Base-by-base conservation (phyloP, 2,113 vertebrate species). In the Corythaeola cristata region DNA sequence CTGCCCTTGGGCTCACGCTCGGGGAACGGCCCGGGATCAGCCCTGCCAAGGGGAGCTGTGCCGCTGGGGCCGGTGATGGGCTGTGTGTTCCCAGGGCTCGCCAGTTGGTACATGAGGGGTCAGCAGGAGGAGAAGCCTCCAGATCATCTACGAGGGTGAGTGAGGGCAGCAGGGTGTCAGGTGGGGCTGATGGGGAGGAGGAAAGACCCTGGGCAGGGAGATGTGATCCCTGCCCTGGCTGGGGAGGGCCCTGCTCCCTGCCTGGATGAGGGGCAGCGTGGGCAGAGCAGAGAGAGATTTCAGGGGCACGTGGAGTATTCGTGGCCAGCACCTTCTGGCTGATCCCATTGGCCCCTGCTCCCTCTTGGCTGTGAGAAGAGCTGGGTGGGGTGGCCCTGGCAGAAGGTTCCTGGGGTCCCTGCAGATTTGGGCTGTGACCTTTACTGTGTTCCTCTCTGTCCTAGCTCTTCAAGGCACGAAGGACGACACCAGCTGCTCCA, bases 231-330 rank as follows among this genome's bases (percentile, higher is more conserved):
- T 58, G 52, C 11, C 19, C 32, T 2, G 0, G 19, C 39, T 10
- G 15, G 32, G 39, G 30, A 66, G 50, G 62, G 60, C 49, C 44
- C 37, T 66, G 60, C 60, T 66, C 60, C 18, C 18, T 28, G 19
- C 3, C 1, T 0, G 14, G 45, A 32, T 1, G 6, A 30, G 56
- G 33, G 44, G 7, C 2, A 2, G 21, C 4, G 1, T 15, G 49
- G 30, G 47, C 37, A 67, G 52, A 47, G 52, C 33, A 30, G 24
- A 23, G 24, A 8, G 50, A 47, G 16, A 47, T 24, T 47, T 24
- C 52, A 28, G 52, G 63, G 15, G 9, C 33, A 18, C 3, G 4
- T 15, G 41, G 50, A 15, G 8, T 23, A 11, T 6, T 58, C 2
- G 3, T 37, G 60, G 58, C 59, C 16, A 32, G 37, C 21, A 35